Evolutionary conservation across 2,888 invertebrate genomes (phyloP).

Genomic region (Flexamia atlantica): DNA sequence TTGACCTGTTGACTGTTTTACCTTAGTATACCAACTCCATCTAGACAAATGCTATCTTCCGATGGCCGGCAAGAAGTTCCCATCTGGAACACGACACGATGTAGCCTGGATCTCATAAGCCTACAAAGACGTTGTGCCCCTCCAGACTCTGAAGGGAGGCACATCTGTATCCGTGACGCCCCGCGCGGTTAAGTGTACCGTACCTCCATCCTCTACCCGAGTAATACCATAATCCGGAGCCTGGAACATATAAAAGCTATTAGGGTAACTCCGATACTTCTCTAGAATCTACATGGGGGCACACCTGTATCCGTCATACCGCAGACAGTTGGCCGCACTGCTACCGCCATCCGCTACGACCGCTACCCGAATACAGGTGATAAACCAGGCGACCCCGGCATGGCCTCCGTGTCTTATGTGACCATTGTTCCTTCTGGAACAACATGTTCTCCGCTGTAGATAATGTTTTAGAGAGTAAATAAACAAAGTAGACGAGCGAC

Average conservation of each 20-base stretch:
- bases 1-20: too few relatives aligned
- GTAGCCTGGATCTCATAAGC: too few relatives aligned
- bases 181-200: too few relatives aligned
- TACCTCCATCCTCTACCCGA: too few relatives aligned
- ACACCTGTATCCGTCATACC: not conserved
- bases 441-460: constrained; percentile 25
- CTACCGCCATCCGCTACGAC: not conserved
- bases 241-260: too few relatives aligned
- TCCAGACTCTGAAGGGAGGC: too few relatives aligned
- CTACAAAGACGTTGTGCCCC: too few relatives aligned
- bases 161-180: not conserved
- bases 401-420: constrained; percentile 24
- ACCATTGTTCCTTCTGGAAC: constrained; percentile 17
- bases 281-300: not conserved
- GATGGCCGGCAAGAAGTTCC: too few relatives aligned
- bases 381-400: constrained; percentile 10
- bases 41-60: too few relatives aligned
- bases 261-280: not conserved
- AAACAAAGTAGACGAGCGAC: constrained; percentile 9
- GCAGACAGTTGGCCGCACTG: not conserved
- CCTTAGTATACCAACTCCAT: too few relatives aligned
- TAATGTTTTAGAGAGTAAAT: constrained; percentile 25
- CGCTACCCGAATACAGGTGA: not conserved
- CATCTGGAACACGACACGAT: too few relatives aligned
- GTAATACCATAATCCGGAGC: too few relatives aligned